Percentiles rank a stretch among this genome's conserved stretches.
Conservation (phyloP, 2,797 vertebrate species). For the Carapus acus region DNA sequence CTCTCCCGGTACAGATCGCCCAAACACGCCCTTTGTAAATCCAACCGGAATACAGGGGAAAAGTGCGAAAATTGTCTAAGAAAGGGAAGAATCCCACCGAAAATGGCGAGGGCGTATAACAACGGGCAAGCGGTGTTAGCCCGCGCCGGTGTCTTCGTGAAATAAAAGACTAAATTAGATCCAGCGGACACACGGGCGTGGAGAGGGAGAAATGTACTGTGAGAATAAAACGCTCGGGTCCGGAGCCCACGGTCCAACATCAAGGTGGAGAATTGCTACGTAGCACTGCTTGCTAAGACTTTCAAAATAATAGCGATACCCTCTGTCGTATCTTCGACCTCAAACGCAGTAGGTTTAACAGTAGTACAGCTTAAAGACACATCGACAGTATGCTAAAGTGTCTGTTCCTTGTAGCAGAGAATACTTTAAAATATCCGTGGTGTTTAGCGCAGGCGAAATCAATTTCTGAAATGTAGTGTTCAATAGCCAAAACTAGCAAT, state of each 20-base stretch:
- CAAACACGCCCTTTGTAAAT: slow-evolving; percentile 68
- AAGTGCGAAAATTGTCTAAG: slow-evolving; percentile 16
- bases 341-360: no score
- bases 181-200: slow-evolving; percentile 17
- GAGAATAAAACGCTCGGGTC: slow-evolving; percentile 39
- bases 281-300: accelerated
- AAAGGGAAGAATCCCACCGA: slow-evolving; percentile 20
- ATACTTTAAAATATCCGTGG: no score
- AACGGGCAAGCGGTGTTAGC: not conserved
- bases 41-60: slow-evolving; percentile 37
- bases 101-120: not conserved
- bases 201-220: slow-evolving; percentile 40
- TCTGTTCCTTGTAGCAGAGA: no score
- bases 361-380: no score
- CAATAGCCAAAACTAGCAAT: no score
- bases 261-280: accelerated
- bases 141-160: slow-evolving; percentile 3
- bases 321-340: no score
- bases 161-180: slow-evolving; percentile 12
- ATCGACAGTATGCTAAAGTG: no score
- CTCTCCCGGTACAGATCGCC: slow-evolving; percentile 55
- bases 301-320: slow-evolving; percentile 26
- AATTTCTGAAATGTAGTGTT: no score
- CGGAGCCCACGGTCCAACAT: not conserved
- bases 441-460: no score